Conservation (phyloP, 2,797 vertebrate genomes). For the Florisuga fusca region DNA sequence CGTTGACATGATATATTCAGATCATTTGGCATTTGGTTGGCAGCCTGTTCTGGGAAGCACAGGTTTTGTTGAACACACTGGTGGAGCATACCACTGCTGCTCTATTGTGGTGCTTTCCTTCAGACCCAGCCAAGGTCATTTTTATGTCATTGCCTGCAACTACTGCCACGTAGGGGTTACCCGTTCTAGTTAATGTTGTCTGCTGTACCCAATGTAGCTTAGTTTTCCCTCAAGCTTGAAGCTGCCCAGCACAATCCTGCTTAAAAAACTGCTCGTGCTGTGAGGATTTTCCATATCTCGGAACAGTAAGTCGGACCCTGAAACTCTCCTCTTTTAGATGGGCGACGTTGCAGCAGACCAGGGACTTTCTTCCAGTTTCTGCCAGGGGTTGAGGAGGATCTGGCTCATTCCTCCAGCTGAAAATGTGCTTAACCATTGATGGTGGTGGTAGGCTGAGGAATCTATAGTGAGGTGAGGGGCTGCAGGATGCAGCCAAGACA, state of each 20-base stretch:
- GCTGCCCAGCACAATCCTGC: not conserved
- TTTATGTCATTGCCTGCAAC: not conserved
- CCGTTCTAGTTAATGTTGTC: not conserved
- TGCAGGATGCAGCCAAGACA: fast-evolving
- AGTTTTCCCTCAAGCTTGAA: not conserved
- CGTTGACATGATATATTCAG: not conserved
- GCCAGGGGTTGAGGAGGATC: not conserved
- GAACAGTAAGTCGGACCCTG: not conserved
- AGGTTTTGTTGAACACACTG: not conserved
- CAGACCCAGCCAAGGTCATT: not conserved
- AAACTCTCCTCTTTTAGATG: not conserved
- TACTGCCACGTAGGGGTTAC: not conserved
- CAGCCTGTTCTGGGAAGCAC: not conserved
- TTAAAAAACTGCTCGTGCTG: not conserved
- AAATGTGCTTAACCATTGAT: fast-evolving
- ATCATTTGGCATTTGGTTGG: not conserved
- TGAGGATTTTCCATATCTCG: not conserved
- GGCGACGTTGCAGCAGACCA: not conserved
- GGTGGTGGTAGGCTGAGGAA: not conserved
- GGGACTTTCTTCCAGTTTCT: not conserved
- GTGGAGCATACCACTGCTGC: not conserved
- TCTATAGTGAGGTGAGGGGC: not conserved
- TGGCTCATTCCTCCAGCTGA: not conserved
- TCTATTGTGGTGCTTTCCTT: not conserved
- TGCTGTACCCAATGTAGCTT: fast-evolving